Evolutionary conservation across 2,888 invertebrate species (phyloP), one percentile per base, ranked within the genome.

Genomic region (Athalia circularis): DNA sequence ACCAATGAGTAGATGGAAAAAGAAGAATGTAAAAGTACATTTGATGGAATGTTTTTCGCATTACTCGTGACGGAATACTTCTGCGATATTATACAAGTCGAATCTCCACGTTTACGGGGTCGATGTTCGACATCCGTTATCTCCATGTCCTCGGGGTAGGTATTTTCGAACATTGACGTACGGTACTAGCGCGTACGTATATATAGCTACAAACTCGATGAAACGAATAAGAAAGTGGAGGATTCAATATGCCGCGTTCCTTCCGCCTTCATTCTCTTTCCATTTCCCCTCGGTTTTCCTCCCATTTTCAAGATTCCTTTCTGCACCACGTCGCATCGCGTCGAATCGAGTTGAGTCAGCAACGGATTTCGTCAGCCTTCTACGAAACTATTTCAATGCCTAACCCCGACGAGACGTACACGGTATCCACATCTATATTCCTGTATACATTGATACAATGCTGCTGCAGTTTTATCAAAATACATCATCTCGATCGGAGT

Each of bases 201-300:
- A 29, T 57, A 57, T 5, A 7, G 72, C 47, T 43, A 47, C n/a
- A 47, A 59, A 59, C 45, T 72, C 59, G 59, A 52, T 15, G 57
- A 72, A 59, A 72, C 59, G 72, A 57, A 72, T 72, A 57, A 57
- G 57, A 72, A 57, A 47, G 45, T 72, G 59, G 47, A 72, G 59
- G 47, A 72, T 72, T 72, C 72, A 72, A 47, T 72, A 72, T 59
- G 59, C 52, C 57, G 59, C 70, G 57, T 54, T 68, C 11, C 50
- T 52, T 54, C 68, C 67, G 52, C 50, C n/a, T 29, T 57, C n/a
- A 70, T 70, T 59, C 70, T 70, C 13, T 15, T 43, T 43, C 9
- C 68, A n/a, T 64, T 64, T 45, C 11, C n/a, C 47, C 5, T 50
- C 13, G 8, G 50, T n/a, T 50, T 67, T 67, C 47, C 47, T 68